Conservation (phyloP, 2,888 invertebrate genomes). For the Maniola hyperantus region DNA sequence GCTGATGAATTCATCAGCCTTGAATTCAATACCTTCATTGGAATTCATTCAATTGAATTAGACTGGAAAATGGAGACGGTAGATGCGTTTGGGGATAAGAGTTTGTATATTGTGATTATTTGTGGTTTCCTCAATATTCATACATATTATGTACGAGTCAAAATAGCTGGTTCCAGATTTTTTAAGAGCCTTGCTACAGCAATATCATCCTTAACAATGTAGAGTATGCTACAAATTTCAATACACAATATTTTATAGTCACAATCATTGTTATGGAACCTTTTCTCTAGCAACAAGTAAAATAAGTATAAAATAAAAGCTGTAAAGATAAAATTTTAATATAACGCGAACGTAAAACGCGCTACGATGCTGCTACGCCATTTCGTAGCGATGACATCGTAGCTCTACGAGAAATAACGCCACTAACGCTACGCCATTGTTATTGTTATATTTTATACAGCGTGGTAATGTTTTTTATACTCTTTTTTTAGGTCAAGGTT, state of each 20-base stretch:
- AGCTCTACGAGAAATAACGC: slow-evolving; percentile 25
- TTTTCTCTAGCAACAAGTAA: slow-evolving; percentile 10
- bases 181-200: too few species aligned
- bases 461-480: slow-evolving; percentile 17
- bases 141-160: too few species aligned
- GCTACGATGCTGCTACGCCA: slow-evolving; percentile 33
- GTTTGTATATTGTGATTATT: too few species aligned
- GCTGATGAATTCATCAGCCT: too few species aligned
- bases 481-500: slow-evolving; percentile 22
- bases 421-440: slow-evolving; percentile 24
- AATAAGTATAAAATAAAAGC: slow-evolving; percentile 26
- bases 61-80: too few species aligned
- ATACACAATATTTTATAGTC: background rate
- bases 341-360: slow-evolving; percentile 32
- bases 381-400: slow-evolving; percentile 28
- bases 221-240: too few species aligned
- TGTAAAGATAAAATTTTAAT: slow-evolving; percentile 36
- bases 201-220: too few species aligned
- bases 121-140: too few species aligned
- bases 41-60: too few species aligned
- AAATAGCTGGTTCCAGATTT: too few species aligned
- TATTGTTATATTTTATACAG: slow-evolving; percentile 18
- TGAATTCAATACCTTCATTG: too few species aligned
- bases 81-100: too few species aligned
- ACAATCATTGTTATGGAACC: background rate